A percentile compares a stretch with the other conserved stretches of the same genome.
These are phyloP conservation scores for Atta texana DNA, from an alignment of 1,140 invertebrate species.

Conservation along the genomic window DNA sequence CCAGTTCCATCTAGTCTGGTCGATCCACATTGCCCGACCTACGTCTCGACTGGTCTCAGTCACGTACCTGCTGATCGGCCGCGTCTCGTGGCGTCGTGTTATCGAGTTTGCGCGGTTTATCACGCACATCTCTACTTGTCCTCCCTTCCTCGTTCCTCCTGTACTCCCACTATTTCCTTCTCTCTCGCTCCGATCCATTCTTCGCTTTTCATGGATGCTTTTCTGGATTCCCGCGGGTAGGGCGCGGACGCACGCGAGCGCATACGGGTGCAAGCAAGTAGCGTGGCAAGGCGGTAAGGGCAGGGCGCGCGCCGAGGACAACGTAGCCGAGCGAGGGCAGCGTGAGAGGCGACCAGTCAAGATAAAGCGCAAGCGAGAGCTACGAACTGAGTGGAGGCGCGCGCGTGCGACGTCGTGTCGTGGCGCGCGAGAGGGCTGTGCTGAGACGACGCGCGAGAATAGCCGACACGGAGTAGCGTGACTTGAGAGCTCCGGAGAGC, in stretches of 20 bases:
- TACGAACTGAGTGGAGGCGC: background rate
- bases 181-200: background rate
- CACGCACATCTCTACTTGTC: background rate
- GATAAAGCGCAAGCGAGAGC: background rate
- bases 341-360: background rate
- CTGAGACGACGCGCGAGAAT: background rate
- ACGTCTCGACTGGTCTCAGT: background rate
- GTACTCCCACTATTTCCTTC: no score
- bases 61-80: background rate
- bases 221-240: constrained; percentile 62
- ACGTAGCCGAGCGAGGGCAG: background rate
- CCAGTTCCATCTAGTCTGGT: background rate
- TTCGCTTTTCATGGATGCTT: constrained; percentile 45
- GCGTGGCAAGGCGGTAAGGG: background rate
- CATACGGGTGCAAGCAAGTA: background rate
- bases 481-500: background rate
- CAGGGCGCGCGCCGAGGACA: background rate
- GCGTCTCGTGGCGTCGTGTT: background rate
- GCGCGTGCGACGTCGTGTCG: background rate
- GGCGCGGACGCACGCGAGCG: constrained; percentile 27
- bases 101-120: constrained; percentile 1
- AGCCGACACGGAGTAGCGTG: background rate
- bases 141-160: background rate
- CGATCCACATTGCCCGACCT: background rate
- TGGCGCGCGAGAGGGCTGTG: constrained; percentile 2